Base-by-base conservation (phyloP, 1,140 invertebrate genomes). In the Wiebesia pumilae region DNA sequence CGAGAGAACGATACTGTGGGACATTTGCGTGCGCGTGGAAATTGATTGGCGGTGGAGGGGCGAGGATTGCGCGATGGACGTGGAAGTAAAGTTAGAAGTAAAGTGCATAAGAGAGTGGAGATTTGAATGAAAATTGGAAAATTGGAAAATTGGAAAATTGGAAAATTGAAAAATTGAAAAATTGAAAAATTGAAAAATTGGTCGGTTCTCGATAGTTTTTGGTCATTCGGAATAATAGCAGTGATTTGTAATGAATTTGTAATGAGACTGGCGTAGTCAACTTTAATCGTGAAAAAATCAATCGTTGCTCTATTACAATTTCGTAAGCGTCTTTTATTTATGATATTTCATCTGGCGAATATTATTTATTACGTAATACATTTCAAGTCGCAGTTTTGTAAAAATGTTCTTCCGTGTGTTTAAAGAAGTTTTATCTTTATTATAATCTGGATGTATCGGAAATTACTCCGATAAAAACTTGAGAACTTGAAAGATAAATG, bases 1-100 rank as follows among this genome's bases (percentile, higher is more conserved):
- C 40, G 47, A 78, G 78, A n/a, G n/a, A 38, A n/a, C 54, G 35
- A 81, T 81, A n/a, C 51, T 24, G 47, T 35, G 51, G 27, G 40
- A 47, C 80, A 30, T 69, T 38, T 65, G 75, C 79, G 21, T 79
- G 9, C 47, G n/a, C 43, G 21, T 38, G 58, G 35, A 78, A 84
- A 84, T 78, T 84, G 83, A 84, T 84, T 51, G 62, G 43, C n/a
- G 65, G 14, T 0, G 51, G 75, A 78, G 47, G 38, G 58, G 67
- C 51, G 40, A 30, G 16, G 75, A 79, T 33, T 21, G 40, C 24
- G 16, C 2, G 30, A 0, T 1, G 16, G 33, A 40, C 14, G 16
- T 33, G 16, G 14, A 65, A 40, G 19, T 54, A 16, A 10, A 54
- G 10, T 10, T 9, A 14, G 54, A n/a, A 81, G 65, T 47, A 19